These are phyloP conservation scores for Thaleichthys pacificus DNA, from an alignment of 2,797 vertebrate genomes.

Conservation along the genomic window DNA sequence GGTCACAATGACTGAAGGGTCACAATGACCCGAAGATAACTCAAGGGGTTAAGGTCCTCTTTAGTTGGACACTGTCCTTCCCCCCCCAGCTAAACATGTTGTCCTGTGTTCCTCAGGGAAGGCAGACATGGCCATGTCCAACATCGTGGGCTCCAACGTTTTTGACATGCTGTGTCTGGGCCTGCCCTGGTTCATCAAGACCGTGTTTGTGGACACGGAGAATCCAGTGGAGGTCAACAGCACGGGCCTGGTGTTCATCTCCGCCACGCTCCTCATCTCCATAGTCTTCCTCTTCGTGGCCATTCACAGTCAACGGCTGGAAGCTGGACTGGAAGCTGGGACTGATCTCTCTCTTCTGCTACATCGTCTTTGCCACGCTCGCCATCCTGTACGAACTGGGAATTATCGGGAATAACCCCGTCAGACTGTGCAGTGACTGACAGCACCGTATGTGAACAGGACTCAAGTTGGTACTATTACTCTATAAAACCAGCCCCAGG, in stretches of 20 bases:
- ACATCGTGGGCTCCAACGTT: conserved; percentile 96
- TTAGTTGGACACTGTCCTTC: background rate
- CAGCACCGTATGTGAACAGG: background rate
- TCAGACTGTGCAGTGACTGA: conserved; percentile 81
- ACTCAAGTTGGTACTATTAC: background rate
- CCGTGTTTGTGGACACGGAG: conserved; percentile 83
- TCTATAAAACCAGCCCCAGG: background rate
- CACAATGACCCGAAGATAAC: too few relatives aligned
- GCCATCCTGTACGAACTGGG: conserved; percentile 94
- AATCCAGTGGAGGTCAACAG: conserved; percentile 90
- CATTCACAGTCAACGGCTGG: conserved; percentile 90
- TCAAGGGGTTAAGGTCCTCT: too few relatives aligned
- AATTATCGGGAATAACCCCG: conserved; percentile 89
- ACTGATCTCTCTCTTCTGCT: conserved; percentile 80
- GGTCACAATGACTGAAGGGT: too few relatives aligned
- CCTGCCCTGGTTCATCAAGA: conserved; percentile 95
- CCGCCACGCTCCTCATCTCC: conserved; percentile 86
- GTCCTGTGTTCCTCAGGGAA: conserved; percentile 78
- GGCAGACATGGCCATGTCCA: conserved; percentile 98
- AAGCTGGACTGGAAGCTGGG: conserved; percentile 93
- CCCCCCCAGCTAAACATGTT: background rate
- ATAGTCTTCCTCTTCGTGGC: conserved; percentile 87
- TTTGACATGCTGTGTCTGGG: conserved; percentile 97
- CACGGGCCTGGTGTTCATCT: conserved; percentile 85
- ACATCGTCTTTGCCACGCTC: conserved; percentile 84